A percentile compares a stretch with the other conserved stretches of the same genome.
Conservation (phyloP, 2,888 invertebrate genomes). For the Scotopteryx bipunctaria region DNA sequence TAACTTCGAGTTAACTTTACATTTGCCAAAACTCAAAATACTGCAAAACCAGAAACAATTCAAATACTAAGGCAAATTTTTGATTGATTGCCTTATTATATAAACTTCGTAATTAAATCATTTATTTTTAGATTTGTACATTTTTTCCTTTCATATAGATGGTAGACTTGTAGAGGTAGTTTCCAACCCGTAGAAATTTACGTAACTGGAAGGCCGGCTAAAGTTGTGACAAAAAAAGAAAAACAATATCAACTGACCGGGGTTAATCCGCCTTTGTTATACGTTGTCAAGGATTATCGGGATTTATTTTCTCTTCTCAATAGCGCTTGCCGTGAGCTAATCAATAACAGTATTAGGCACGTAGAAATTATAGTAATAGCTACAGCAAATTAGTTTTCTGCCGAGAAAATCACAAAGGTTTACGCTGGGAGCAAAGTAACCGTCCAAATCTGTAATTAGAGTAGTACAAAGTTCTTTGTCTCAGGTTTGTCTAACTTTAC, state of each 20-base stretch:
- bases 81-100: no score
- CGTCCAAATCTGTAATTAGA: not conserved
- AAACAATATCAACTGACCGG: slow-evolving; percentile 55
- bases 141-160: no score
- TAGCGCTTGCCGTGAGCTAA: slow-evolving; percentile 47
- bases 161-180: no score
- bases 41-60: no score
- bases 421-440: not conserved
- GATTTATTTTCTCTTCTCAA: slow-evolving; percentile 56
- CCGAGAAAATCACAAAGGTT: slow-evolving; percentile 16
- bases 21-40: no score
- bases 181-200: no score
- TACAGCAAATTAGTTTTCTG: slow-evolving; percentile 20
- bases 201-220: no score
- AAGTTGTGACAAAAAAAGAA: no score
- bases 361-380: slow-evolving; percentile 20
- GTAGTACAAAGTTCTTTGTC: not conserved
- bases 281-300: slow-evolving; percentile 62
- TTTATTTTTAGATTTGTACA: no score
- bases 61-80: no score
- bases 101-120: no score
- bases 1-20: not conserved
- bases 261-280: slow-evolving; percentile 71
- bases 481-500: not conserved
- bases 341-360: slow-evolving; percentile 39